Percentiles rank a stretch among this genome's conserved stretches.
Conservation (phyloP, 2,888 invertebrate genomes). For the Plagodis pulveraria region DNA sequence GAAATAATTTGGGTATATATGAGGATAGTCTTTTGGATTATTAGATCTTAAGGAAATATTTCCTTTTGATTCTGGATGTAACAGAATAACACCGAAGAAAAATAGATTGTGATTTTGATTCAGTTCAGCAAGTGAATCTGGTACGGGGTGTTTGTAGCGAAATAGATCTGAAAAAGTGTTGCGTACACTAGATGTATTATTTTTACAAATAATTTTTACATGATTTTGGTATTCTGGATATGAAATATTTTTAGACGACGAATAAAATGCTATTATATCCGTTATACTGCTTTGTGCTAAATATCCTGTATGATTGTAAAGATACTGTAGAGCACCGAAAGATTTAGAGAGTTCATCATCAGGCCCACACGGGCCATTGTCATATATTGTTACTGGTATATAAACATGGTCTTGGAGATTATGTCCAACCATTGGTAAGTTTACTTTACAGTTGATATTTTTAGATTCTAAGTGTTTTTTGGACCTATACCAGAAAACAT, state of each 20-base stretch:
- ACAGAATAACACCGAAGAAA: conserved; percentile 57
- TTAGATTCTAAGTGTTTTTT: conserved; percentile 58
- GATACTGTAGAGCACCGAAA: conserved; percentile 72
- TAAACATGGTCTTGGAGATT: conserved; percentile 82
- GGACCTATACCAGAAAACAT: conserved; percentile 83
- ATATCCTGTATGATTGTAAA: conserved; percentile 78
- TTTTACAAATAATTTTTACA: conserved; percentile 52
- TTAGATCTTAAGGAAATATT: conserved; percentile 80
- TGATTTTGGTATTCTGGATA: conserved; percentile 62
- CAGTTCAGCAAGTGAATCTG: conserved; percentile 45
- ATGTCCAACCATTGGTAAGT: conserved; percentile 76
- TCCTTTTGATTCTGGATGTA: conserved; percentile 84
- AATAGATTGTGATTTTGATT: conserved; percentile 58
- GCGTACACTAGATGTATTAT: conserved; percentile 35
- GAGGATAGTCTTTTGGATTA: conserved; percentile 85
- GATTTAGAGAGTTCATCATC: conserved; percentile 40
- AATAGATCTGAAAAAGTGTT: conserved; percentile 7
- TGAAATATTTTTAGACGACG: conserved; percentile 48
- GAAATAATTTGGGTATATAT: conserved; percentile 87
- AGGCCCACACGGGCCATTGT: conserved; percentile 49
- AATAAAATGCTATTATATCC: conserved; percentile 75
- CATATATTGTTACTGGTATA: conserved; percentile 64
- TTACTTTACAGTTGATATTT: conserved; percentile 60
- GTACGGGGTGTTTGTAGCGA: conserved; percentile 58
- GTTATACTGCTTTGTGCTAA: conserved; percentile 75